Evolutionary conservation across 2,888 invertebrate genomes (phyloP).

Genomic region (Synanthedon vespiformis): DNA sequence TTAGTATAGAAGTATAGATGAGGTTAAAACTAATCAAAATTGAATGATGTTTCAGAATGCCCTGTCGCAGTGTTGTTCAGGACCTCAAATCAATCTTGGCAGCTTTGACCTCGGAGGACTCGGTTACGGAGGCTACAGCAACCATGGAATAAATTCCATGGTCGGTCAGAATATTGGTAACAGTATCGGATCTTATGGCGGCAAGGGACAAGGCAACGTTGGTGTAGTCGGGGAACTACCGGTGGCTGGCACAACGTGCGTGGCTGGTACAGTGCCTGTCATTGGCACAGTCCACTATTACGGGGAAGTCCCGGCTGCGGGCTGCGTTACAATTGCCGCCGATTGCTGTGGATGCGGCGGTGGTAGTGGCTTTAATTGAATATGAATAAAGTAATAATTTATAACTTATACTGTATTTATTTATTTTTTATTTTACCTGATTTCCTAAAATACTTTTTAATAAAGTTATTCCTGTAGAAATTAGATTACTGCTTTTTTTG

Average conservation of each 20-base stretch:
- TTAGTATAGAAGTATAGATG: no score
- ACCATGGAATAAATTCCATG: no score
- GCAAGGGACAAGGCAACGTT: slow-evolving; percentile 18
- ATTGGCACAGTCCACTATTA: slow-evolving; percentile 25
- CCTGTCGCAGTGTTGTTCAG: neutral
- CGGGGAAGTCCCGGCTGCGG: slow-evolving; percentile 20
- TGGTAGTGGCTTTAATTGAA: neutral
- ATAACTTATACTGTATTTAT: no score
- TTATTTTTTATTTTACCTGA: neutral
- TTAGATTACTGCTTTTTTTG: no score
- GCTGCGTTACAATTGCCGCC: slow-evolving; percentile 10
- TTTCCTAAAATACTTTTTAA: neutral
- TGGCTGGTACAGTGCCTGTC: slow-evolving; percentile 25
- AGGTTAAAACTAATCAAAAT: neutral
- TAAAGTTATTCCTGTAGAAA: no score
- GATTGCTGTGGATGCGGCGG: slow-evolving; percentile 5
- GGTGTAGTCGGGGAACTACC: slow-evolving; percentile 19
- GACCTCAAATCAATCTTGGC: neutral
- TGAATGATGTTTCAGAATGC: neutral
- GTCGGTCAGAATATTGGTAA: slow-evolving; percentile 1
- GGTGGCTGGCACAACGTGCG: slow-evolving; percentile 17
- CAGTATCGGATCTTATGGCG: slow-evolving; percentile 15
- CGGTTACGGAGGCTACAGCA: neutral
- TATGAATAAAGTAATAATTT: neutral
- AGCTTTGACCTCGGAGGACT: neutral